Evolutionary conservation across 2,113 vertebrate species (phyloP).

Genomic region (Struthio camelus): DNA sequence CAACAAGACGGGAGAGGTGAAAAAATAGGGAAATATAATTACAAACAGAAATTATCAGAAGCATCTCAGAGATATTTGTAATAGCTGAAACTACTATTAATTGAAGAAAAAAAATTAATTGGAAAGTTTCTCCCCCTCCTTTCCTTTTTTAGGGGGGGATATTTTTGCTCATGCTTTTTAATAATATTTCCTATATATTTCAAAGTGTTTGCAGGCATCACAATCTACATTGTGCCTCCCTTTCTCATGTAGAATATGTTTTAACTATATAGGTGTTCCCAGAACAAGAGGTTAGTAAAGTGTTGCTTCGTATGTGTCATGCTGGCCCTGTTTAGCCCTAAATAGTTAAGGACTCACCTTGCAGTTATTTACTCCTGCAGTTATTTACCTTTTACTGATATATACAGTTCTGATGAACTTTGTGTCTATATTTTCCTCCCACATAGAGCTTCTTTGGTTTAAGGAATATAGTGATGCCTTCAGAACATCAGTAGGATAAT

Average conservation of each 20-base stretch:
- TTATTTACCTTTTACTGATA: slow-evolving; percentile 50
- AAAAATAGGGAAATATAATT: slow-evolving; percentile 1
- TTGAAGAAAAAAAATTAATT: not conserved
- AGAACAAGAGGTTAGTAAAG: not conserved
- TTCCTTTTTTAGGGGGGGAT: not conserved
- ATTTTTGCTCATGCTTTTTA: not conserved
- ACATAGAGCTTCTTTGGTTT: slow-evolving; percentile 46
- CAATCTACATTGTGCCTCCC: not conserved
- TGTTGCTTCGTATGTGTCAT: not conserved
- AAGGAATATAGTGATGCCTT: slow-evolving; percentile 44
- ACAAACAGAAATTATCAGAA: slow-evolving; percentile 3
- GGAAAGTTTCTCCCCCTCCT: not conserved
- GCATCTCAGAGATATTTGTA: not conserved
- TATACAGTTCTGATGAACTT: slow-evolving; percentile 37
- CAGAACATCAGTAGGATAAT: not conserved
- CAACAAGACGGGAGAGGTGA: not conserved
- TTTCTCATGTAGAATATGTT: not conserved
- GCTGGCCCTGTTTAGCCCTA: slow-evolving; percentile 17
- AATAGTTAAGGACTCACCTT: slow-evolving; percentile 44
- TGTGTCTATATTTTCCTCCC: slow-evolving; percentile 36
- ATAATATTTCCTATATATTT: not conserved
- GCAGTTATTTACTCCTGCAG: not conserved
- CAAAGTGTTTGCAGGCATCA: not conserved
- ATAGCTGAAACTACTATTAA: not conserved
- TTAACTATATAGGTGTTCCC: not conserved